Evolutionary conservation across 2,888 invertebrate genomes (phyloP).

Genomic region (Hemithea aestivaria): DNA sequence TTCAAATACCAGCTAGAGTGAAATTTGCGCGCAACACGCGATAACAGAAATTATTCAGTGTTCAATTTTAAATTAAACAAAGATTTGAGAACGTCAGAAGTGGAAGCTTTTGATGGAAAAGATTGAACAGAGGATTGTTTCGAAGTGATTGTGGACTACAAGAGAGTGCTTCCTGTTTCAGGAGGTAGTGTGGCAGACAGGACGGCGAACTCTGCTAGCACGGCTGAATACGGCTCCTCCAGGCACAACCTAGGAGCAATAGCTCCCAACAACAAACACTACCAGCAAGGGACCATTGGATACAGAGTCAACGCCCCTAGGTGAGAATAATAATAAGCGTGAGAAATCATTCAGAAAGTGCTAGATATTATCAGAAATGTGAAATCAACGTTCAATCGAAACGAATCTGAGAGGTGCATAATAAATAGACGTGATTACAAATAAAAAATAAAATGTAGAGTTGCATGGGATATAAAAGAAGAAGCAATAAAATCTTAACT

Average conservation of each 20-base stretch:
- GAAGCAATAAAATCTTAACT: too few relatives aligned
- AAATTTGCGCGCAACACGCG: constrained; percentile 56
- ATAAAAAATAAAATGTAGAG: too few relatives aligned
- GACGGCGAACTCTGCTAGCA: constrained; percentile 83
- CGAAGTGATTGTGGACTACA: constrained; percentile 44
- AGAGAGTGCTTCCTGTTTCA: constrained; percentile 67
- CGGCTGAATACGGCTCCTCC: constrained; percentile 78
- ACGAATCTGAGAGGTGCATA: too few relatives aligned
- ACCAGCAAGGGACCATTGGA: constrained; percentile 75
- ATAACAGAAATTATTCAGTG: constrained; percentile 50
- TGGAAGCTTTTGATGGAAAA: constrained; percentile 15
- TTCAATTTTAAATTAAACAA: constrained; percentile 23
- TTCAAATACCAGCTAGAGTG: constrained; percentile 37
- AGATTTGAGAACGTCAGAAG: constrained; percentile 15
- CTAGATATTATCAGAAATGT: constrained; percentile 15
- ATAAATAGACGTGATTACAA: too few relatives aligned
- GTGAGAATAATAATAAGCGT: constrained; percentile 62
- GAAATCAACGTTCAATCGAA: constrained; percentile 12
- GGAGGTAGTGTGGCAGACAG: constrained; percentile 85
- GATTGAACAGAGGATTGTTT: constrained; percentile 3
- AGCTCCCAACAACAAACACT: constrained; percentile 73
- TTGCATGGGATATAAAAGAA: too few relatives aligned
- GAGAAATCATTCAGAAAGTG: constrained; percentile 17
- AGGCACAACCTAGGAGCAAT: constrained; percentile 67
- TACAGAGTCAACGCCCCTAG: constrained; percentile 82